phyloP scores from a whole-genome alignment of 1,140 invertebrate genomes.

The Papilio dardanus region DNA sequence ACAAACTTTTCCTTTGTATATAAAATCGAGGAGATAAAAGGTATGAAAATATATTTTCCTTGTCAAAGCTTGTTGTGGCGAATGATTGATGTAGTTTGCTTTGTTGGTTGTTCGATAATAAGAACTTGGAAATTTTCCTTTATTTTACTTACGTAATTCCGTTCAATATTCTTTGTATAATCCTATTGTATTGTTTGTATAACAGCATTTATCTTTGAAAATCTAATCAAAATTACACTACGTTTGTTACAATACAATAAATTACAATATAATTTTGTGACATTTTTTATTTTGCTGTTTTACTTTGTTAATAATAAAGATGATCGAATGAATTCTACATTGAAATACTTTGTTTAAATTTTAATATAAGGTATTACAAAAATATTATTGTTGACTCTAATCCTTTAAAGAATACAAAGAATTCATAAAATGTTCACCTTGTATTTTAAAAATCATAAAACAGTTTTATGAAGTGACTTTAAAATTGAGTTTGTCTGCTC shows the following conservation, averaged over 20 bases:
- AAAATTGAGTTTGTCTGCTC: not conserved
- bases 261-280: no score
- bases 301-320: no score
- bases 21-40: not conserved
- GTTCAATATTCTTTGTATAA: not conserved
- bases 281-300: no score
- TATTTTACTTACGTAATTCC: not conserved
- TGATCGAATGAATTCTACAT: no score
- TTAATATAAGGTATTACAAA: not conserved
- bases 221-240: not conserved
- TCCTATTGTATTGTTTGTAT: not conserved
- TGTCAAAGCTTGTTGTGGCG: conserved; percentile 17
- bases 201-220: not conserved
- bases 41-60: conserved; percentile 6
- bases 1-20: not conserved
- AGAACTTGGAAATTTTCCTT: not conserved
- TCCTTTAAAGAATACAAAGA: not conserved
- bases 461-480: not conserved
- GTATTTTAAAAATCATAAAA: not conserved
- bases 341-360: not conserved
- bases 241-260: no score
- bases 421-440: not conserved
- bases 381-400: not conserved
- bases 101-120: not conserved
- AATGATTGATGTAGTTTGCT: conserved; percentile 22